A percentile compares a stretch with the other conserved stretches of the same genome.
These are phyloP conservation scores for Papilio helenus DNA, from an alignment of 1,140 invertebrate genomes.

Conservation along the genomic window DNA sequence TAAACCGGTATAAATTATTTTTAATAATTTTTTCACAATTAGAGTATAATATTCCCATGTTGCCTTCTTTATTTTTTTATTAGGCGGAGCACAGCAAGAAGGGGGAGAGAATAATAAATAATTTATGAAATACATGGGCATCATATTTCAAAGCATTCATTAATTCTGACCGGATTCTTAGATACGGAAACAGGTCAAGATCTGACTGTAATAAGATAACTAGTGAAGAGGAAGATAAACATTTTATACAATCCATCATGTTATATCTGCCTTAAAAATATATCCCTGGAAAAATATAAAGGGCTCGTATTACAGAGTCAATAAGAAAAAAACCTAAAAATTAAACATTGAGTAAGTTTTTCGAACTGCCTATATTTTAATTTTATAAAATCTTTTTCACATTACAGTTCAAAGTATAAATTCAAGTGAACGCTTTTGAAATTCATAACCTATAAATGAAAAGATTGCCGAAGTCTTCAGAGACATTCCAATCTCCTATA, in stretches of 20 bases:
- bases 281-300: background rate
- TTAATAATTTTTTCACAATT: background rate
- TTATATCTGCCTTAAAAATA: background rate
- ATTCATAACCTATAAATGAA: background rate
- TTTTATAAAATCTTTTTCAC: background rate
- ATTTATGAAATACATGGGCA: slow-evolving; percentile 11
- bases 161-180: slow-evolving; percentile 3
- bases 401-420: background rate
- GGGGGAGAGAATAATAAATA: slow-evolving; percentile 1
- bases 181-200: slow-evolving; percentile 20
- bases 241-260: slow-evolving; percentile 2
- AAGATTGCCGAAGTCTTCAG: background rate
- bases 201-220: slow-evolving; percentile 17
- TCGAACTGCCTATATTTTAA: background rate
- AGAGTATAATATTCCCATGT: background rate
- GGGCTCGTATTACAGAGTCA: background rate
- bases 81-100: background rate
- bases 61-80: background rate
- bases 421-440: background rate
- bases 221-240: slow-evolving; percentile 17
- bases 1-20: too few species aligned
- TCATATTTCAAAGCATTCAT: slow-evolving; percentile 23
- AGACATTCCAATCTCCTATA: background rate
- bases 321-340: background rate
- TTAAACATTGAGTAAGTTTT: too few species aligned